phyloP scores from a whole-genome alignment of 2,113 vertebrate species.

The Tetrax tetrax region DNA sequence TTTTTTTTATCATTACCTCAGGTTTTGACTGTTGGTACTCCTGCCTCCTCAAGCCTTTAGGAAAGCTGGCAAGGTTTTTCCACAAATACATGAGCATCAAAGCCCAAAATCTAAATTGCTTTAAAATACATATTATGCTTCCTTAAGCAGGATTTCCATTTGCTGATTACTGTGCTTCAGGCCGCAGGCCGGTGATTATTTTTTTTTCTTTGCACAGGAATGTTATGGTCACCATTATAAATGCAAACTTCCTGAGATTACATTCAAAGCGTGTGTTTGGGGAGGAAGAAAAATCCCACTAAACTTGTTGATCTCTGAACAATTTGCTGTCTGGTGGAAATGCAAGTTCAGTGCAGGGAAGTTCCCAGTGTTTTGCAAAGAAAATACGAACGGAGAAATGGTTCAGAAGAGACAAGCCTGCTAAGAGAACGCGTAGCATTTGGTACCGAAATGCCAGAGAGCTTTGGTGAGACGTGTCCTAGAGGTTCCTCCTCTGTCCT shows the following conservation, averaged over 20 bases:
- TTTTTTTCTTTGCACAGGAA: background rate
- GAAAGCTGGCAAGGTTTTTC: background rate
- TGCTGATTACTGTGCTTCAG: background rate
- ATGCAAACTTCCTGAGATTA: background rate
- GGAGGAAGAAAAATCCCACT: background rate
- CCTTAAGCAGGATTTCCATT: background rate
- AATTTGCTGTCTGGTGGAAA: background rate
- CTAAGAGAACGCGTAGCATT: background rate
- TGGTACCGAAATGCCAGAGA: background rate
- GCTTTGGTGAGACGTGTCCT: background rate
- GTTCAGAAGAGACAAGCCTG: background rate
- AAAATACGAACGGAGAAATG: background rate
- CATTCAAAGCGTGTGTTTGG: rapidly evolving
- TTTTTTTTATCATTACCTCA: background rate
- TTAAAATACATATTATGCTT: background rate
- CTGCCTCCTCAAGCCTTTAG: background rate
- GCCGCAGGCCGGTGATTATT: background rate
- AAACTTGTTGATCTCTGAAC: background rate
- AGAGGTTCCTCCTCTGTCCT: background rate
- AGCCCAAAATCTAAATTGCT: background rate
- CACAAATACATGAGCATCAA: background rate
- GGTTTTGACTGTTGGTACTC: background rate
- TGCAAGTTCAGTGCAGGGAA: background rate
- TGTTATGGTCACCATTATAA: background rate
- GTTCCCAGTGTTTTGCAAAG: background rate